Conservation (phyloP, 1,140 invertebrate species). For the Agrilus planipennis region DNA sequence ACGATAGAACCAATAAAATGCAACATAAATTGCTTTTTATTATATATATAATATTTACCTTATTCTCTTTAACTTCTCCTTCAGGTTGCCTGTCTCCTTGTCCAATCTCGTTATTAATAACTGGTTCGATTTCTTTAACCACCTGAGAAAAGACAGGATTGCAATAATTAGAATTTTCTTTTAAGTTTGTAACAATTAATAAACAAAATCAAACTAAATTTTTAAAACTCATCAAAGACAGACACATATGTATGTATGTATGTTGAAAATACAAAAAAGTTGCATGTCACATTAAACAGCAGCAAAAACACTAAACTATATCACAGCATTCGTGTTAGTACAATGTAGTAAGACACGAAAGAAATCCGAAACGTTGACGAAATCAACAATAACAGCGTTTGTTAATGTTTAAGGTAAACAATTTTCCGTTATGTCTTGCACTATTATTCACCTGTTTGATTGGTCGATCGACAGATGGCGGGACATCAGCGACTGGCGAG, state of each 20-base stretch:
- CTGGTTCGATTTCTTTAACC: too few species aligned
- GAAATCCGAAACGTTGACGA: constrained; percentile 1
- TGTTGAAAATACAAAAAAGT: background rate
- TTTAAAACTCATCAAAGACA: too few species aligned
- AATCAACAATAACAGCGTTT: constrained; percentile 1
- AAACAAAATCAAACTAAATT: too few species aligned
- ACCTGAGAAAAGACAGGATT: too few species aligned
- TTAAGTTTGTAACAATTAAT: too few species aligned
- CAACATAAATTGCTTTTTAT: constrained; percentile 1
- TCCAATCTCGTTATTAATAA: too few species aligned
- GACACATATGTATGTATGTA: too few species aligned
- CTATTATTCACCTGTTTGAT: constrained; percentile 33
- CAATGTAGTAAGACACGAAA: constrained; percentile 6
- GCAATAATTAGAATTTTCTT: too few species aligned
- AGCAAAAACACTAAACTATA: constrained; percentile 6
- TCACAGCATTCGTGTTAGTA: constrained; percentile 6
- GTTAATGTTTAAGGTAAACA: constrained; percentile 8
- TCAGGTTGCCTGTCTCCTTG: constrained; percentile 6
- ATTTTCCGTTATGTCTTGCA: constrained; percentile 8
- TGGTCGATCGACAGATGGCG: constrained; percentile 23
- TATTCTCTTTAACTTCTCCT: background rate
- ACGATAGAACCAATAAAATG: background rate
- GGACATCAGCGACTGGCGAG: constrained; percentile 17
- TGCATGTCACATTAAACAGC: background rate
- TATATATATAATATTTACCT: background rate